Evolutionary conservation across 2,888 invertebrate species (phyloP), one percentile per base, ranked within the genome.

Genomic region (Seira ritae): DNA sequence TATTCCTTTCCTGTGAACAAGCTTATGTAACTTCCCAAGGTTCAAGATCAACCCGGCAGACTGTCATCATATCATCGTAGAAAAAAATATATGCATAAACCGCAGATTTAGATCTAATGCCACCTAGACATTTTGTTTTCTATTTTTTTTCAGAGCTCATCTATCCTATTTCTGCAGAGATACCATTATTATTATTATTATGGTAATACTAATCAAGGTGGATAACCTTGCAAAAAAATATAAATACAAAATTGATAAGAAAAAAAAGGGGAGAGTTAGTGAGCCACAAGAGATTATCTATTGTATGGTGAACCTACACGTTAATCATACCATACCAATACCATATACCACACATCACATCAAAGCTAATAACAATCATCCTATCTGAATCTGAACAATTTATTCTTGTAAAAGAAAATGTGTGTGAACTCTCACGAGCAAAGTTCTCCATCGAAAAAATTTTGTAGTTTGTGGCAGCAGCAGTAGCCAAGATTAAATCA

Each of bases 21-120:
- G 82, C 60, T 82, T 82, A 82, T 24, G 62, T 68, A 81, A 71
- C 82, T 82, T 82, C 82, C 76, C 82, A 82, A 82, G 76, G 82
- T 82, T 82, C 82, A 82, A 82, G 82, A 82, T 71, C 82, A 82
- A 82, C 82, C 82, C 82, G 82, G 82, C 31, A 77, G 67, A 72
- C 8, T 10, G 50, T 74, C 37, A 42, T 62, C 15, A n/a, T n/a
- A n/a, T n/a, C n/a, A n/a, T n/a, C n/a, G n/a, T n/a, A n/a, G n/a
- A n/a, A n/a, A n/a, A n/a, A n/a, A n/a, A 31, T 31, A 31, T 31
- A 31, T 31, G 31, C n/a, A n/a, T n/a, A n/a, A n/a, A n/a, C n/a
- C n/a, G n/a, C n/a, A n/a, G n/a, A n/a, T n/a, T n/a, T n/a, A n/a
- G n/a, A n/a, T n/a, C n/a, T n/a, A n/a, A n/a, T 31, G 31, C 31